These are phyloP conservation scores for Lasaia peninsularis DNA, from an alignment of 1,140 invertebrate genomes.

Conservation along the genomic window DNA sequence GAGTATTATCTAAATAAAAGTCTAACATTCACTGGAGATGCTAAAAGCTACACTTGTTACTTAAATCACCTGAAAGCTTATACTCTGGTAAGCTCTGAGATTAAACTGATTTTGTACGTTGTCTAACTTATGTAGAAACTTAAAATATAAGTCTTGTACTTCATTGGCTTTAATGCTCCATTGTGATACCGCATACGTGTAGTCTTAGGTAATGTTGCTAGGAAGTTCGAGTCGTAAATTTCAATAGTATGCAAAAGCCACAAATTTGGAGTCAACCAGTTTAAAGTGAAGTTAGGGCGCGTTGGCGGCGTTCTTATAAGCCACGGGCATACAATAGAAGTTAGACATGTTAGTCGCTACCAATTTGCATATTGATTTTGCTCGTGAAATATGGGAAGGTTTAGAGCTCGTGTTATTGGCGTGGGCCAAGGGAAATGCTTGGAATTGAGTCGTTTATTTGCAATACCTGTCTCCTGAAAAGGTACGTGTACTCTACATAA, in stretches of 20 bases:
- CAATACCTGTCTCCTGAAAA: slow-evolving; percentile 1
- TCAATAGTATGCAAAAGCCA: slow-evolving; percentile 68
- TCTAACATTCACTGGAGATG: background rate
- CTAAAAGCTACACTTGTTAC: background rate
- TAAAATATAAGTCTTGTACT: slow-evolving; percentile 24
- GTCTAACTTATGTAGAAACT: slow-evolving; percentile 13
- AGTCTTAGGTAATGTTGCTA: slow-evolving; percentile 40
- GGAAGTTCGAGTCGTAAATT: slow-evolving; percentile 67
- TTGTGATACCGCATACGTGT: slow-evolving; percentile 34
- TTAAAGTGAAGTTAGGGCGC: slow-evolving; percentile 52
- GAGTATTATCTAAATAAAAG: background rate
- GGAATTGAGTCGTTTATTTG: slow-evolving; percentile 2
- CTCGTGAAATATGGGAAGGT: slow-evolving; percentile 27
- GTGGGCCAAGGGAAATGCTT: background rate
- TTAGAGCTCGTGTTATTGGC: slow-evolving; percentile 3
- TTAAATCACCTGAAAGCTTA: background rate
- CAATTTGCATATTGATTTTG: slow-evolving; percentile 58
- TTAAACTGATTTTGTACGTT: slow-evolving; percentile 13
- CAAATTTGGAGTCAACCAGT: slow-evolving; percentile 62
- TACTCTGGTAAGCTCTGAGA: background rate
- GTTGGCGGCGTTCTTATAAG: slow-evolving; percentile 34
- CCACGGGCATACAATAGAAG: slow-evolving; percentile 41
- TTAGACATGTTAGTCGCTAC: slow-evolving; percentile 42
- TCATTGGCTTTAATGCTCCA: slow-evolving; percentile 28
- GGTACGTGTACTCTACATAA: no score